Base-by-base conservation (phyloP, 2,888 invertebrate species). In the Archaeoteleia sp. region DNA sequence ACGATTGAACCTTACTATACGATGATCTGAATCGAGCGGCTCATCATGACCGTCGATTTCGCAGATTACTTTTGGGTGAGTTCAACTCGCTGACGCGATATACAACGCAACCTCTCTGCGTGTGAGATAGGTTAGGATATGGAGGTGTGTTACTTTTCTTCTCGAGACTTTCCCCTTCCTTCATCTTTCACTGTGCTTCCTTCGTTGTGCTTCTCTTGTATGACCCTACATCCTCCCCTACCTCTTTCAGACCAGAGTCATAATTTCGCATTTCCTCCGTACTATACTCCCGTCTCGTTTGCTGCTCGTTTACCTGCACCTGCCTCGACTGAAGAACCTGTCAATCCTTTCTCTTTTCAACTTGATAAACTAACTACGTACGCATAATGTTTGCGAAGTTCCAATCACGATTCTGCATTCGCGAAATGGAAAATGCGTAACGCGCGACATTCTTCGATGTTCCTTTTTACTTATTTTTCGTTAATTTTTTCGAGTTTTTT, bases 41-140 rank as follows among this genome's bases (percentile, higher is more conserved):
- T 78, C 83, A 86, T 77, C 82, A 89, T 89, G 88, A 88, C 88
- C 78, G 88, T 88, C 75, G 88, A 89, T 80, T 89, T 89, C 83
- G 86, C 87, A 79, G 88, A 89, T 80, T 87, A 88, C 83, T 89
- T 89, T 80, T 89, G 89, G 89, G 88, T 88, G 78, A 86, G 86
- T 83, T n/a, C 13, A 17, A 15, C 5, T n/a, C n/a, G n/a, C n/a
- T n/a, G n/a, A n/a, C n/a, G 8, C 12, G 9, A 8, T 2, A 1
- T 9, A 1, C 15, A 2, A 8, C n/a, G 14, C 25, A 23, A 9
- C 13, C 25, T 25, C 9, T 20, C 13, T 10, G 10, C n/a, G 10
- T 35, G 35, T 51, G 49, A 49, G 49, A 42, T 49, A 60, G 54
- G 43, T 14, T 40, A 53, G 40, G 30, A 32, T 10, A 15, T 12